Evolutionary conservation across 1,140 invertebrate species (phyloP).

Genomic region (Drosophila obscura): DNA sequence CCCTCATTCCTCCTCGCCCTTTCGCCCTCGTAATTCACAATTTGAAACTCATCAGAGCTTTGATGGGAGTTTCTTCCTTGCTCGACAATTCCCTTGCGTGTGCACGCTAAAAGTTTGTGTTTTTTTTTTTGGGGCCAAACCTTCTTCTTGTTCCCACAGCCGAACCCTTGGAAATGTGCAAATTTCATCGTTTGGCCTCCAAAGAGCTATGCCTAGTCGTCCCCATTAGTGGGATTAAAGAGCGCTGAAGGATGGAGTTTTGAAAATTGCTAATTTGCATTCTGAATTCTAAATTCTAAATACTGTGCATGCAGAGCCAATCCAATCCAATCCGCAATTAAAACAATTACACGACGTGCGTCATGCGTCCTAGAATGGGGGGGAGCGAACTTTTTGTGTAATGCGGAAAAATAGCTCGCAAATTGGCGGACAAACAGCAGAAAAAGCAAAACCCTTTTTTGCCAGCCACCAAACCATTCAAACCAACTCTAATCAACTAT

Average conservation of each 20-base stretch:
- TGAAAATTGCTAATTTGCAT: slow-evolving; percentile 49
- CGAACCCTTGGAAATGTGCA: slow-evolving; percentile 29
- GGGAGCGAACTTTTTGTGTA: slow-evolving; percentile 15
- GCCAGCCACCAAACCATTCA: too few relatives aligned
- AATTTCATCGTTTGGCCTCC: slow-evolving; percentile 37
- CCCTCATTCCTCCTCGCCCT: background rate
- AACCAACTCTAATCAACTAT: slow-evolving; percentile 3
- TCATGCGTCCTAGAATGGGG: slow-evolving; percentile 31
- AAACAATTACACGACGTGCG: slow-evolving; percentile 41
- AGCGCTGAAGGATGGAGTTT: slow-evolving; percentile 27
- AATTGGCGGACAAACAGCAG: slow-evolving; percentile 40
- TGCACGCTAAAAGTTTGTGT: slow-evolving; percentile 38
- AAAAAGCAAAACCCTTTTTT: too few relatives aligned
- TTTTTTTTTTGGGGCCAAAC: slow-evolving; percentile 1
- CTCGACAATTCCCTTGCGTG: slow-evolving; percentile 34
- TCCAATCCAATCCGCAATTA: slow-evolving; percentile 43
- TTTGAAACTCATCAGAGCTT: slow-evolving; percentile 63
- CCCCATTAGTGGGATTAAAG: slow-evolving; percentile 31
- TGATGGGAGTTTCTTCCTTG: slow-evolving; percentile 38
- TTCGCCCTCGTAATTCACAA: slow-evolving; percentile 41
- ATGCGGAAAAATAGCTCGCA: slow-evolving; percentile 50
- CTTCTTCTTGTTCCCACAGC: background rate
- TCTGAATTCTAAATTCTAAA: slow-evolving; percentile 46
- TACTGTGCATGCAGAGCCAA: background rate
- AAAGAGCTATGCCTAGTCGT: background rate